Evolutionary conservation across 2,888 invertebrate genomes (phyloP).

Genomic region (Rhamphomyia laevipes): DNA sequence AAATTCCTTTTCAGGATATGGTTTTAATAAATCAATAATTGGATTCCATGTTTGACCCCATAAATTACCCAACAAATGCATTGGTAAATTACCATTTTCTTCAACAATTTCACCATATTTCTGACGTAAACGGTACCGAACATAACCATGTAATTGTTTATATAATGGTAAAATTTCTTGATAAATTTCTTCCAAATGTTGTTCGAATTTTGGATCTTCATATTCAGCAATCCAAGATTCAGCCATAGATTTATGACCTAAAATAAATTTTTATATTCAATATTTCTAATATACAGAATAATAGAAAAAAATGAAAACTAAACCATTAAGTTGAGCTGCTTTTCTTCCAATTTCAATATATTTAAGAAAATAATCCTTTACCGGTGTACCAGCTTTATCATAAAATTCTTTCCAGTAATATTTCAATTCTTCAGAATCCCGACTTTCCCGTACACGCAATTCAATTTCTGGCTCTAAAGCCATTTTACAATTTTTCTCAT

Average conservation of each 20-base stretch:
- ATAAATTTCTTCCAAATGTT: slow-evolving; percentile 55
- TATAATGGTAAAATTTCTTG: slow-evolving; percentile 67
- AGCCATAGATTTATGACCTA: slow-evolving; percentile 55
- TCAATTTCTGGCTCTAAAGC: slow-evolving; percentile 52
- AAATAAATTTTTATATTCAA: neutral
- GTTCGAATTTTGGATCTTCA: slow-evolving; percentile 56
- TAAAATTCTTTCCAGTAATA: slow-evolving; percentile 76
- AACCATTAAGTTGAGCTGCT: slow-evolving; percentile 59
- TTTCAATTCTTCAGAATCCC: slow-evolving; percentile 63
- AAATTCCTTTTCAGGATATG: slow-evolving; percentile 56
- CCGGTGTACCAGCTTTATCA: slow-evolving; percentile 53
- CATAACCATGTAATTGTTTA: slow-evolving; percentile 69
- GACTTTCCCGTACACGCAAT: slow-evolving; percentile 53
- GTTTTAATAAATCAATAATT: slow-evolving; percentile 45
- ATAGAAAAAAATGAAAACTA: slow-evolving; percentile 18
- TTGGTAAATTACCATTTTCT: slow-evolving; percentile 59
- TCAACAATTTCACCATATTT: slow-evolving; percentile 57
- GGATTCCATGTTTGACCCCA: slow-evolving; percentile 68
- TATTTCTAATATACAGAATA: neutral
- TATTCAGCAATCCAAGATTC: slow-evolving; percentile 61
- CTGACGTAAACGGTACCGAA: slow-evolving; percentile 54
- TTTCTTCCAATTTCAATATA: slow-evolving; percentile 57
- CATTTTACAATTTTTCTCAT: slow-evolving; percentile 51
- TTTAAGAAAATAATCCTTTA: slow-evolving; percentile 48
- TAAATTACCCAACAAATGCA: slow-evolving; percentile 68